phyloP scores from a whole-genome alignment of 2,113 vertebrate genomes.

The Helogale parvula region DNA sequence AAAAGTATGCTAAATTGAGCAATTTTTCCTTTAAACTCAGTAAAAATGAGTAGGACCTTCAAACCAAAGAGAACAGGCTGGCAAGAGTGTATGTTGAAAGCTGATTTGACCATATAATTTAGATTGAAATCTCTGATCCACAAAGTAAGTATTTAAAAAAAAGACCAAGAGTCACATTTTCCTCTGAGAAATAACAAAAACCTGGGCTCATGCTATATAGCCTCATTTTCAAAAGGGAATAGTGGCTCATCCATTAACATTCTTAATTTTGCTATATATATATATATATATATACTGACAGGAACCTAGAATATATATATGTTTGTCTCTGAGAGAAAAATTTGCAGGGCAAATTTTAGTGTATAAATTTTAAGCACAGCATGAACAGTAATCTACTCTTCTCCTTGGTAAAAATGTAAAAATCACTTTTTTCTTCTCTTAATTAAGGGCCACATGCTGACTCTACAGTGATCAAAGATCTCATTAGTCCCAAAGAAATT shows the following conservation, averaged over 20 bases:
- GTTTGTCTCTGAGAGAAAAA: neutral
- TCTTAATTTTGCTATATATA: neutral
- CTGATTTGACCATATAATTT: neutral
- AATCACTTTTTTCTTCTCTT: neutral
- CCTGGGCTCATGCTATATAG: neutral
- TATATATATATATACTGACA: neutral
- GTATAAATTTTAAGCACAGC: constrained; percentile 1
- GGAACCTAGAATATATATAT: neutral
- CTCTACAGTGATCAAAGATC: constrained; percentile 28
- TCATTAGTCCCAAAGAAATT: constrained; percentile 18
- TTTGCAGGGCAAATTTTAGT: neutral
- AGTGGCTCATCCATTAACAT: neutral
- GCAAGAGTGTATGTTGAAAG: neutral
- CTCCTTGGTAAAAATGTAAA: constrained; percentile 15
- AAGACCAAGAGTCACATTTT: neutral
- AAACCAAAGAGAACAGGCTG: neutral
- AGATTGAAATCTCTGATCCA: neutral
- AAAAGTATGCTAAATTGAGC: neutral
- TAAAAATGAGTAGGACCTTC: neutral
- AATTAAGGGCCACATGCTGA: constrained; percentile 46
- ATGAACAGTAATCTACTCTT: neutral
- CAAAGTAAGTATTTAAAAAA: neutral
- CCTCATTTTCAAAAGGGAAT: neutral
- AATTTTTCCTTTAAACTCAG: neutral
- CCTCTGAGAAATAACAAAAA: neutral